Evolutionary conservation across 1,140 invertebrate species (phyloP).

Genomic region (Acromyrmex echinatior): DNA sequence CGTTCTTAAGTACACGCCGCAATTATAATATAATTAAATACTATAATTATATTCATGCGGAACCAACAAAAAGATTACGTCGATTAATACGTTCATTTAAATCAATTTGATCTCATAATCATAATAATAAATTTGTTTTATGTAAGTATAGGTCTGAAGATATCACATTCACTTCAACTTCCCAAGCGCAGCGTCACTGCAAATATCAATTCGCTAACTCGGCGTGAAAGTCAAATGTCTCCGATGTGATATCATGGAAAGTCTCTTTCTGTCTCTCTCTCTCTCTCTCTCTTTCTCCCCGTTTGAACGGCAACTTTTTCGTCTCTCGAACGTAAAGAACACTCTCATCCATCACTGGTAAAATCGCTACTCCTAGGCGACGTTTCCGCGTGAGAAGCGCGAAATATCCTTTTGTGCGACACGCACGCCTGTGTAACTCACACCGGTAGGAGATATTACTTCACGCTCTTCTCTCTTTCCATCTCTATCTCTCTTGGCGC

Average conservation of each 20-base stretch:
- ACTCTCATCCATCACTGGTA: conserved; percentile 51
- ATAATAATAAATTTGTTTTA: neutral
- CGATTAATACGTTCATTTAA: neutral
- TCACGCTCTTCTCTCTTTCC: neutral
- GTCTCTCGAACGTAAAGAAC: conserved; percentile 15
- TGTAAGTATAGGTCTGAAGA: neutral
- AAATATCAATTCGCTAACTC: conserved; percentile 48
- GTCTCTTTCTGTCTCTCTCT: conserved; percentile 15
- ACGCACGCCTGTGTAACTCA: conserved; percentile 16
- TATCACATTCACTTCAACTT: neutral
- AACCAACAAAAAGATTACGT: neutral
- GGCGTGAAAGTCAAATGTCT: conserved; percentile 46
- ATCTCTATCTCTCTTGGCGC: neutral
- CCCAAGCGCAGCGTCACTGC: neutral
- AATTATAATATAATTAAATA: conserved; percentile 11
- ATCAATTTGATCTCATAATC: neutral
- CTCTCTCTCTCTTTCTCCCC: neutral
- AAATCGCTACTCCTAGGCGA: conserved; percentile 48
- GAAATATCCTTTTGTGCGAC: conserved; percentile 49
- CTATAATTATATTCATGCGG: neutral
- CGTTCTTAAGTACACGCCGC: neutral
- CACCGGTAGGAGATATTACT: conserved; percentile 21
- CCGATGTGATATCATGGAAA: conserved; percentile 26
- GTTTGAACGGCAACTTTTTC: conserved; percentile 23
- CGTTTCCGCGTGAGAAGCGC: conserved; percentile 61